Percentiles rank a stretch among this genome's conserved stretches.
Evolutionary conservation across 2,113 vertebrate genomes (phyloP).

Genomic region (Scomber scombrus): DNA sequence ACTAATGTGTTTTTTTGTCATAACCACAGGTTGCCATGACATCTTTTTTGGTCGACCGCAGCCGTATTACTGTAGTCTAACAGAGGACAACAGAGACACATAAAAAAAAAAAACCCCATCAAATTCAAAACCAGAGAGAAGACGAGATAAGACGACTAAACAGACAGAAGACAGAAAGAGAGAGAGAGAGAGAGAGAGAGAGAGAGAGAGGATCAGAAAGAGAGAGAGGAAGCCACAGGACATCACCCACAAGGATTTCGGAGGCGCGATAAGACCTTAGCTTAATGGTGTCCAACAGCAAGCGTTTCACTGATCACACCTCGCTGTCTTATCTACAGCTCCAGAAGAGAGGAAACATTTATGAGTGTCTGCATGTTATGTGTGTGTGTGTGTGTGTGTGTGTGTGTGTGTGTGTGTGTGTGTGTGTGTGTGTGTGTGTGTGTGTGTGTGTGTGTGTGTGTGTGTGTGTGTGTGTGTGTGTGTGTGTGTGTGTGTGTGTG

Average conservation of each 20-base stretch:
- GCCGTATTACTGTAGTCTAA: background rate
- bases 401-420: too few relatives aligned
- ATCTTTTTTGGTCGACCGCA: background rate
- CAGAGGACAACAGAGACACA: constrained; percentile 1
- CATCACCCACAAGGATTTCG: constrained; percentile 41
- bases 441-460: too few relatives aligned
- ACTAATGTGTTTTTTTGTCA: background rate
- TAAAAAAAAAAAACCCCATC: constrained; percentile 11
- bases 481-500: constrained; percentile 6
- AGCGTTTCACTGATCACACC: constrained; percentile 55
- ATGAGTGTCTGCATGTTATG: constrained; percentile 17
- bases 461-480: too few relatives aligned
- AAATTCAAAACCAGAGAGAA: constrained; percentile 25
- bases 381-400: too few relatives aligned
- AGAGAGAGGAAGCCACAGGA: constrained; percentile 2
- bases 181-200: background rate
- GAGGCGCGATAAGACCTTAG: constrained; percentile 47
- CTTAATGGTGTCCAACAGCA: constrained; percentile 59
- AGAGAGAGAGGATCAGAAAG: background rate
- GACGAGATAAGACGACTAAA: constrained; percentile 1
- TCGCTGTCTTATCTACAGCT: constrained; percentile 61
- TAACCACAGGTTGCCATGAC: background rate
- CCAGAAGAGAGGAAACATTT: constrained; percentile 53
- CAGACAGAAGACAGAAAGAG: too few relatives aligned
- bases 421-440: too few relatives aligned